Evolutionary conservation across 2,888 invertebrate genomes (phyloP).

Genomic region (Caenorhabditis angaria): DNA sequence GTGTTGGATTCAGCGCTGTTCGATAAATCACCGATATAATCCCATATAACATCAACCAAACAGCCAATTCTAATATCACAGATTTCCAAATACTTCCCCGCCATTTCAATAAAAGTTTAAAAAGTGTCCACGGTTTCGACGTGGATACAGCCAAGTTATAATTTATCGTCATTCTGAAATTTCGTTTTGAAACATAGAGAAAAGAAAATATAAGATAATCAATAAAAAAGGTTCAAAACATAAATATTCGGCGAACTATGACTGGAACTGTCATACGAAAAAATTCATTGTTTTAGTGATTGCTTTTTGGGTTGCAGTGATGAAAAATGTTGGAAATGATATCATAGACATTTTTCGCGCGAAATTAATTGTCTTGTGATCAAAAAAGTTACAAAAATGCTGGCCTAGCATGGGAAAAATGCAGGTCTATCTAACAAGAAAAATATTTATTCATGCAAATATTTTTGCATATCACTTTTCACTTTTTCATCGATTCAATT

Average conservation of each 20-base stretch:
- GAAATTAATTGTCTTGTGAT: too few relatives aligned
- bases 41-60: constrained; percentile 56
- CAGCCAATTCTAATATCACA: constrained; percentile 55
- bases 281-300: too few relatives aligned
- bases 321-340: background rate
- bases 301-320: too few relatives aligned
- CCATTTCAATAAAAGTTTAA: constrained; percentile 62
- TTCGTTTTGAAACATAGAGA: too few relatives aligned
- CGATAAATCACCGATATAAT: constrained; percentile 55
- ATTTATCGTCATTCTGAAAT: constrained; percentile 54
- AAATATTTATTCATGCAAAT: too few relatives aligned
- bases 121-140: constrained; percentile 60
- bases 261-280: too few relatives aligned
- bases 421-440: background rate
- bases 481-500: background rate
- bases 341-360: too few relatives aligned
- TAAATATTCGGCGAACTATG: background rate
- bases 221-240: background rate
- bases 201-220: background rate
- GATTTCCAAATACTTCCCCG: constrained; percentile 60
- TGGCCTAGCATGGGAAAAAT: background rate
- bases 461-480: too few relatives aligned
- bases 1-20: constrained; percentile 52
- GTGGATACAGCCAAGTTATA: constrained; percentile 62
- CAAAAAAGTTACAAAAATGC: background rate